phyloP scores from a whole-genome alignment of 2,888 invertebrate genomes.

The Drosophila helvetica region DNA sequence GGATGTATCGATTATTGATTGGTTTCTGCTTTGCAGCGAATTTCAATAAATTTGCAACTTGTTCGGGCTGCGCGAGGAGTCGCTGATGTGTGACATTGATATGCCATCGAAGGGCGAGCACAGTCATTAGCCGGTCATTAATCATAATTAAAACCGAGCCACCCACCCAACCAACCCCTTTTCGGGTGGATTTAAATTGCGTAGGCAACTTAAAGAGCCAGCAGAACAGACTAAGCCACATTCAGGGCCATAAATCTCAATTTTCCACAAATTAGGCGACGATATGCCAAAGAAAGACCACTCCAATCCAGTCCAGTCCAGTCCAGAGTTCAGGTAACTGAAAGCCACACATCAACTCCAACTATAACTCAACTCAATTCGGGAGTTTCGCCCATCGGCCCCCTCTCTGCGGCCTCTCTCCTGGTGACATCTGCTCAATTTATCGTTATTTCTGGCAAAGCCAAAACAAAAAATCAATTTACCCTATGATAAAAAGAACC shows the following conservation, averaged over 20 bases:
- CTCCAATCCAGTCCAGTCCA: background rate
- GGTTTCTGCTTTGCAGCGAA: constrained; percentile 21
- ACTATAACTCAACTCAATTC: constrained; percentile 72
- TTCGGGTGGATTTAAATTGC: constrained; percentile 39
- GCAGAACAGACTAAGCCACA: constrained; percentile 7
- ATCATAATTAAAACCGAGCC: constrained; percentile 63
- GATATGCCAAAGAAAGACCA: constrained; percentile 56
- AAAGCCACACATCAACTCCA: constrained; percentile 73
- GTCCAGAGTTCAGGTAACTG: constrained; percentile 45
- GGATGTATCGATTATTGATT: constrained; percentile 35
- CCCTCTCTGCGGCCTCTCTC: constrained; percentile 25
- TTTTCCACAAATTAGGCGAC: constrained; percentile 76
- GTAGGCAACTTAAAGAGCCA: constrained; percentile 30
- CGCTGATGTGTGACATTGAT: constrained; percentile 38
- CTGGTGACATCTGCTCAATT: constrained; percentile 77
- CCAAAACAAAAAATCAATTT: constrained; percentile 73
- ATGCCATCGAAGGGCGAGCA: constrained; percentile 18
- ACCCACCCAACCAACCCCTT: constrained; percentile 20
- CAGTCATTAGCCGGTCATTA: constrained; percentile 65
- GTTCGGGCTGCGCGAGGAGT: constrained; percentile 5
- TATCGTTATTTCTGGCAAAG: constrained; percentile 70
- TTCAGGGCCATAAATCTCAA: constrained; percentile 70
- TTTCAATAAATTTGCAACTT: constrained; percentile 37
- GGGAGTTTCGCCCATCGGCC: constrained; percentile 16
- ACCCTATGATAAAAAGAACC: constrained; percentile 70